Evolutionary conservation across 2,888 invertebrate genomes (phyloP), one percentile per base, ranked within the genome.

Genomic region (Beris chalybata): DNA sequence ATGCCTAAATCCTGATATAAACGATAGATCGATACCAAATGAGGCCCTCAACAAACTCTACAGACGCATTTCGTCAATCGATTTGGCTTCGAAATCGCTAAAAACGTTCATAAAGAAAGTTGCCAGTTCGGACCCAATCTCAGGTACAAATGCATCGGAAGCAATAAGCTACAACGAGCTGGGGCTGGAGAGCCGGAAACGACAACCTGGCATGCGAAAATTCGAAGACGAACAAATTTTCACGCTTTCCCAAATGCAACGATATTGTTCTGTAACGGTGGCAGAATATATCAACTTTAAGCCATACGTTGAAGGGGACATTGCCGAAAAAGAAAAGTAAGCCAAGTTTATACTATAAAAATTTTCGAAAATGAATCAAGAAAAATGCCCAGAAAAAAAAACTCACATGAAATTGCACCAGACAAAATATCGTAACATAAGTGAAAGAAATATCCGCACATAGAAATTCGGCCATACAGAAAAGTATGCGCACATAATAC

Each of bases 181-280:
- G 32, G 75, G 76, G 3, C 68, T 80, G 13, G 76, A 73, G 7
- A 73, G 75, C 50, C 74, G 77, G 0, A 72, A 75, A 43, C 75
- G 79, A 0, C 70, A 80, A 61, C 77, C 79, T 1, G 80, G 80
- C 0, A 69, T 80, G 63, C 75, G 79, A 13, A 76, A 76, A n/a
- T 76, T 72, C 43, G 77, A 78, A 50, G 77, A 78, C 67, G 77
- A 79, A 45, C 78, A 80, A 69, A 73, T 80, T n/a, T 80, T 78
- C 56, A 76, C 78, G 3, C 68, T 80, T 30, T 74, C 78, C 32
- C 77, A 77, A 66, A 76, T 80, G 77, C 80, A 80, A 66, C 77
- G 78, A 66, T 79, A 80, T 66, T 80, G 80, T n/a, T 72, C 76
- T 4, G 75, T 79, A 65, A 76, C 78, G 58, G 76, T 76, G 55